Conservation (phyloP, 2,888 invertebrate species). For the Cremastinae sp. region DNA sequence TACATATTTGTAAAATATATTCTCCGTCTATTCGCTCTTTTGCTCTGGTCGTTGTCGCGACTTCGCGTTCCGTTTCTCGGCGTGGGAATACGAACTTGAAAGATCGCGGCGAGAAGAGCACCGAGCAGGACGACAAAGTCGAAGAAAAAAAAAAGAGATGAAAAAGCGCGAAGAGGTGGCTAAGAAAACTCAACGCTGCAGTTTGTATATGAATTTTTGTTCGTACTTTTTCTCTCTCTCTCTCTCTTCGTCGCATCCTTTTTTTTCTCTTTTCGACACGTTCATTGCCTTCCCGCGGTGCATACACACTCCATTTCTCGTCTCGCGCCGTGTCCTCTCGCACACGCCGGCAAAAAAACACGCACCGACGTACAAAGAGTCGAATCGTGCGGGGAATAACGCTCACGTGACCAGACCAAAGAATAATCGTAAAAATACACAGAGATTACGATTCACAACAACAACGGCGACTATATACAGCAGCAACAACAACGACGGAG, state of each 20-base stretch:
- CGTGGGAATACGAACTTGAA: conserved; percentile 65
- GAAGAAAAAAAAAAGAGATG: conserved; percentile 36
- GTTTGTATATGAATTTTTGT: conserved; percentile 42
- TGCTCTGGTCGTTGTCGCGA: conserved; percentile 35
- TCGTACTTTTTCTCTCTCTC: conserved; percentile 34
- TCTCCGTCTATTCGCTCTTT: conserved; percentile 34
- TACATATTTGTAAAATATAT: background rate
- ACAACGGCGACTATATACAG: too few relatives aligned
- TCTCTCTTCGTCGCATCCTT: conserved; percentile 24
- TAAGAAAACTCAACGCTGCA: conserved; percentile 30
- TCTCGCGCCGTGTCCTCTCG: conserved; percentile 31
- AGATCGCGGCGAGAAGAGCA: conserved; percentile 46
- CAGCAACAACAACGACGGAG: conserved; percentile 20
- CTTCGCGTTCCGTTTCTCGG: conserved; percentile 59
- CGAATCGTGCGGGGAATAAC: conserved; percentile 51
- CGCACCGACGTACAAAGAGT: conserved; percentile 30
- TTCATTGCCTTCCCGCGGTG: conserved; percentile 35
- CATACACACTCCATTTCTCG: conserved; percentile 30
- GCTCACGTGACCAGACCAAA: conserved; percentile 19
- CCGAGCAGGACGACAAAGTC: conserved; percentile 44
- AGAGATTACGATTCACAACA: conserved; percentile 41
- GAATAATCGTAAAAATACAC: conserved; percentile 20
- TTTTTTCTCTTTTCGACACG: conserved; percentile 22
- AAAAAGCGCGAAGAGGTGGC: conserved; percentile 30
- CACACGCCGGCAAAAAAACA: conserved; percentile 15